phyloP scores from a whole-genome alignment of 2,113 vertebrate genomes.

The Barnardius zonarius region DNA sequence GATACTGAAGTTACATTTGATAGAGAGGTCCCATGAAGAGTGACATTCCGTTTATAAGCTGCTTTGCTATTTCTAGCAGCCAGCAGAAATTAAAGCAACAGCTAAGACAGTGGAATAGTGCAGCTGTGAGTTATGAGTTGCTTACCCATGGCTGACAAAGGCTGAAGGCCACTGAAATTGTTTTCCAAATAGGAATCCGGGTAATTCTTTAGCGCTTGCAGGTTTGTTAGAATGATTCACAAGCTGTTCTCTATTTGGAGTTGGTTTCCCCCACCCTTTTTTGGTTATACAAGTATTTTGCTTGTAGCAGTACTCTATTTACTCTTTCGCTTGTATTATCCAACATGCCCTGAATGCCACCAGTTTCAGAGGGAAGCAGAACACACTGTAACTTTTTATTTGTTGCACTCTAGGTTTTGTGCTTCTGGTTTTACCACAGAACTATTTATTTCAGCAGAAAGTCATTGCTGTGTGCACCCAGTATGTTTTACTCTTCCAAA shows the following conservation, averaged over 20 bases:
- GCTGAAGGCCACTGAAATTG: not conserved
- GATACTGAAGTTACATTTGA: not conserved
- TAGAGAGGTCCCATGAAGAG: not conserved
- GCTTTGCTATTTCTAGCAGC: not conserved
- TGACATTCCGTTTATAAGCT: not conserved
- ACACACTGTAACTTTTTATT: not conserved
- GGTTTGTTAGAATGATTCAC: not conserved
- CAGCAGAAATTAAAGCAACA: not conserved
- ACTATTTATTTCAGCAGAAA: conserved; percentile 7
- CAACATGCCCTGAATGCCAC: not conserved
- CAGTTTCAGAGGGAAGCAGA: not conserved
- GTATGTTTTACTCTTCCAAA: not conserved
- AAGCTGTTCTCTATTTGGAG: not conserved
- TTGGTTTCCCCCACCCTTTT: not conserved
- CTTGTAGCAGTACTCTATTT: not conserved
- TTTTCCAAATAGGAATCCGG: not conserved
- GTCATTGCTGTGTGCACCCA: not conserved
- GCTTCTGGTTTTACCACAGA: not conserved
- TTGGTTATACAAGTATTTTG: not conserved
- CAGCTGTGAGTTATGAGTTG: not conserved
- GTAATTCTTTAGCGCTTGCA: not conserved
- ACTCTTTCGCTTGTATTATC: not conserved
- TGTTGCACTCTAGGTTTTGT: not conserved
- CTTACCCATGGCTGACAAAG: not conserved
- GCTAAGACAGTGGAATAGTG: not conserved